Evolutionary conservation across 2,797 vertebrate genomes (phyloP), one percentile per base, ranked within the genome.

Genomic region (Synanceia verrucosa): DNA sequence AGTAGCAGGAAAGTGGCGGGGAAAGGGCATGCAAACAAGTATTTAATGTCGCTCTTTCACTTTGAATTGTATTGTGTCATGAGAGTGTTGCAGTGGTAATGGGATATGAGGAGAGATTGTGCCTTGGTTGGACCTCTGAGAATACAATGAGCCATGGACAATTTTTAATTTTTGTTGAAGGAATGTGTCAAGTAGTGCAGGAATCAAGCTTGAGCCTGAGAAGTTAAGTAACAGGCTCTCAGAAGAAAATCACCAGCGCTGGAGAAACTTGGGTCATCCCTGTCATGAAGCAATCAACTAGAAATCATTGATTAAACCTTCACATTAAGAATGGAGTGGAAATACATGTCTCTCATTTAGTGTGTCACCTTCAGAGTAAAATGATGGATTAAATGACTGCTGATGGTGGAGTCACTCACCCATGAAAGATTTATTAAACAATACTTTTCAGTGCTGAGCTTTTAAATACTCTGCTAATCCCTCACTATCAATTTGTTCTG

Each of bases 41-140:
- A 4, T 11, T 55, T 68, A 41, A 34, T 61, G 19, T 55, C 43
- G 9, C 28, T 52, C 36, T 65, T 72, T 26, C 43, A 39, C 53
- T 63, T 55, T 60, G 44, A 81, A 63, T 55, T n/a, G n/a, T 34
- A 44, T 11, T 55, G 19, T 21, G 29, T 23, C 36, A 61, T 21
- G n/a, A 51, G 51, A 48, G 21, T 19, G 18, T 19, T 65, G 21
- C 44, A 50, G 53, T 58, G 56, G 73, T 75, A 65, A 56, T 5
- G 14, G 43, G 63, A 71, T 18, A 60, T 12, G 2, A 26, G 18
- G 44, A 53, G 28, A 64, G 39, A 41, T 12, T 5, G 8, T 53
- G 29, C 24, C 12, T 44, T 5, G 21, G 14, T 39, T 11, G 7
- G 43, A 57, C 58, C 58, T 46, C 62, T 48, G 9, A 39, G 58